A percentile compares a stretch with the other conserved stretches of the same genome.
Conservation (phyloP, 2,113 vertebrate species). For the Sinosuthora webbiana region DNA sequence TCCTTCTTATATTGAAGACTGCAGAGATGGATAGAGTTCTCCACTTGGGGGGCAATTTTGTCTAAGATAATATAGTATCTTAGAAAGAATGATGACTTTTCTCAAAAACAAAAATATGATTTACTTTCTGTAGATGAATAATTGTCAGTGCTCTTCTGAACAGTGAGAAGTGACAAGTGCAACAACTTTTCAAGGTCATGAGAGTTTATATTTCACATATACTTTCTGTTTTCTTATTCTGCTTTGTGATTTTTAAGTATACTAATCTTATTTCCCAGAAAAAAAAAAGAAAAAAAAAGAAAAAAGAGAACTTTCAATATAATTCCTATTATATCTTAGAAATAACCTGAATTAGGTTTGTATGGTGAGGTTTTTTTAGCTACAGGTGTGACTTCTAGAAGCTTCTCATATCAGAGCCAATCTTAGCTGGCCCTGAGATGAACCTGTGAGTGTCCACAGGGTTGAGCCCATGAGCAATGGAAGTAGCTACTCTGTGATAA, state of each 20-base stretch:
- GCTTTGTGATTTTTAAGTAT: not conserved
- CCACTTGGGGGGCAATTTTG: rapidly evolving
- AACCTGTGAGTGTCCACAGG: not conserved
- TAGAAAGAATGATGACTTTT: not conserved
- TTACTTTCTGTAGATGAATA: not conserved
- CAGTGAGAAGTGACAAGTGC: not conserved
- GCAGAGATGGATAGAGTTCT: not conserved
- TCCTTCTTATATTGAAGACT: not conserved
- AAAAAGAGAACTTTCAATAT: not conserved
- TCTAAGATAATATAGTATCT: not conserved
- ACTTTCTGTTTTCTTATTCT: not conserved
- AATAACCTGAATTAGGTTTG: not conserved
- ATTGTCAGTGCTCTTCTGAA: not conserved
- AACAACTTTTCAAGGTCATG: not conserved
- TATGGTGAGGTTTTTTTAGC: not conserved
- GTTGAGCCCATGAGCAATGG: rapidly evolving
- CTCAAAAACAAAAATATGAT: not conserved
- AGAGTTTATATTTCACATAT: not conserved
- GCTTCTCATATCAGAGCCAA: not conserved
- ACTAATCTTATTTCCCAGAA: not conserved
- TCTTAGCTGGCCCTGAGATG: not conserved
- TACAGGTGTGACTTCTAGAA: not conserved
- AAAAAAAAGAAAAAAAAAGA: too few species aligned
- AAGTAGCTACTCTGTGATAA: not conserved
- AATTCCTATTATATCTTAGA: not conserved